Conservation (phyloP, 2,888 invertebrate species). For the Helobdella robusta region DNA sequence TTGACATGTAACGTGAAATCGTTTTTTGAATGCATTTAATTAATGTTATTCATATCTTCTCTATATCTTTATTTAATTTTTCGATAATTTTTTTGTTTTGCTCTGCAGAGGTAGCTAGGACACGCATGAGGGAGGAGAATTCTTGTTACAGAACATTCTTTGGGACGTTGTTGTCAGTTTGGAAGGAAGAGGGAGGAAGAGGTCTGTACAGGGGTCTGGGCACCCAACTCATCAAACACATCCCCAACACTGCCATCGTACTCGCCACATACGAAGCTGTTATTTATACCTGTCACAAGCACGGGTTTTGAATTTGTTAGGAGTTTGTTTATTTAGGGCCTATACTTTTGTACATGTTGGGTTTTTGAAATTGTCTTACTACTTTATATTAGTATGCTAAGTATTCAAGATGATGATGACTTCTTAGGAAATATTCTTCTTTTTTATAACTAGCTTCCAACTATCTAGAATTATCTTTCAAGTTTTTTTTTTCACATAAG, state of each 20-base stretch:
- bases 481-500: too few relatives aligned
- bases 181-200: constrained; percentile 77
- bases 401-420: too few relatives aligned
- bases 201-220: constrained; percentile 86
- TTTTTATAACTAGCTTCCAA: too few relatives aligned
- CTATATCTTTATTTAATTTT: neutral
- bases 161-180: constrained; percentile 80
- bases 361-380: too few relatives aligned
- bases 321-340: too few relatives aligned
- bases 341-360: too few relatives aligned
- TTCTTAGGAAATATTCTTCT: too few relatives aligned
- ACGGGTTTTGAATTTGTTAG: constrained; percentile 21
- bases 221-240: constrained; percentile 89
- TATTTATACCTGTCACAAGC: constrained; percentile 37
- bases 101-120: constrained; percentile 83
- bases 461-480: too few relatives aligned
- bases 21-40: neutral
- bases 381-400: too few relatives aligned
- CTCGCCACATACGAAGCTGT: constrained; percentile 91
- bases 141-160: constrained; percentile 82
- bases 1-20: too few relatives aligned
- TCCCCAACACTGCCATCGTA: constrained; percentile 98
- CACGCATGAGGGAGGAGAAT: constrained; percentile 88
- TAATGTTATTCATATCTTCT: neutral
- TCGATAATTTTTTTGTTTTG: too few relatives aligned